Conservation (phyloP, 2,888 invertebrate genomes). For the Agrochola lychnidis region DNA sequence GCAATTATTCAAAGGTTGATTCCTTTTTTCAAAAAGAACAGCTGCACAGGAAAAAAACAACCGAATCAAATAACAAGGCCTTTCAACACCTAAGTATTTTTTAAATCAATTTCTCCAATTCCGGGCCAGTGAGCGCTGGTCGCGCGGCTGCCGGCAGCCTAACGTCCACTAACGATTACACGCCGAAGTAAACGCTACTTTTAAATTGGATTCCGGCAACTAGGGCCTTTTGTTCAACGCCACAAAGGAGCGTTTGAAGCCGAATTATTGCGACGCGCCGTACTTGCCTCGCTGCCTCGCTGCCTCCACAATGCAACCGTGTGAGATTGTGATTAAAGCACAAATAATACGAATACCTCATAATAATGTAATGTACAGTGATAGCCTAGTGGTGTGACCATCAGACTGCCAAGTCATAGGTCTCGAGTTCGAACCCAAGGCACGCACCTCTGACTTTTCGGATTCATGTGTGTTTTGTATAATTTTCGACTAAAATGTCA, state of each 20-base stretch:
- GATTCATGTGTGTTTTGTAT: too few species aligned
- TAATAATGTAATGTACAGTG: not conserved
- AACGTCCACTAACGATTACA: conserved; percentile 73
- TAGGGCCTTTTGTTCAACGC: conserved; percentile 69
- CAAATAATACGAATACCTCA: conserved; percentile 7
- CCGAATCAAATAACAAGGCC: conserved; percentile 16
- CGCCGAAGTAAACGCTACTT: conserved; percentile 78
- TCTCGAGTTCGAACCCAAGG: too few species aligned
- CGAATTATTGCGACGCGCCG: conserved; percentile 49
- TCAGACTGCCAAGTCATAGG: too few species aligned
- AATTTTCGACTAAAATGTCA: too few species aligned
- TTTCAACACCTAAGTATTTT: not conserved
- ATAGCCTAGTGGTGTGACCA: too few species aligned
- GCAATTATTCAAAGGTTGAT: not conserved
- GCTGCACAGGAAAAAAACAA: not conserved
- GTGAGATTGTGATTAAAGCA: not conserved
- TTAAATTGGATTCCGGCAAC: conserved; percentile 80
- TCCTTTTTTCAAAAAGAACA: not conserved
- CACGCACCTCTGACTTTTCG: too few species aligned
- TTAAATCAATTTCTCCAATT: not conserved
- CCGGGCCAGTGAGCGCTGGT: conserved; percentile 8
- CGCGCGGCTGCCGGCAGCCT: conserved; percentile 53
- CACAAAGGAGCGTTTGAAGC: conserved; percentile 63
- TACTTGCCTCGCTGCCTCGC: conserved; percentile 17
- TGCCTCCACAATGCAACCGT: conserved; percentile 6